Conservation (phyloP, 2,113 vertebrate genomes). For the Anoplopoma fimbria region DNA sequence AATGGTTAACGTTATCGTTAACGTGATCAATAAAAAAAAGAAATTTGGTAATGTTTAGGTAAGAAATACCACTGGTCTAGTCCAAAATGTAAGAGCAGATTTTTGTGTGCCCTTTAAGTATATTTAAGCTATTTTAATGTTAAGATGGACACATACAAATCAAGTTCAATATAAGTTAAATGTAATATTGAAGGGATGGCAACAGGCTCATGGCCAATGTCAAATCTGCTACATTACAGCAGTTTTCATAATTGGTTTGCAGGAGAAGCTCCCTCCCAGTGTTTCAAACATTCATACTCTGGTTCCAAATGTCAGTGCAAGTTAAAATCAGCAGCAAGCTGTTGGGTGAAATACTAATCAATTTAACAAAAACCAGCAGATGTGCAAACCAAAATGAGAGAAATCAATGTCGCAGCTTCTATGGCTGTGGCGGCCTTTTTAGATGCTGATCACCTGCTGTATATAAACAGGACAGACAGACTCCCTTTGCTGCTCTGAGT, state of each 20-base stretch:
- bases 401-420: not conserved
- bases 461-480: not conserved
- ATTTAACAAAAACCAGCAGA: conserved; percentile 3
- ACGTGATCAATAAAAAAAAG: no score
- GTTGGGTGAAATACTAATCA: not conserved
- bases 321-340: not conserved
- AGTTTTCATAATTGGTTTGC: conserved; percentile 20
- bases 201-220: conserved; percentile 10
- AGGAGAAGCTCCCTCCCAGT: not conserved
- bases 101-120: no score
- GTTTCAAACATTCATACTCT: conserved; percentile 18
- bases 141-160: not conserved
- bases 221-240: conserved; percentile 23
- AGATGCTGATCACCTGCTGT: conserved; percentile 1
- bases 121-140: no score
- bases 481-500: not conserved
- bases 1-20: no score
- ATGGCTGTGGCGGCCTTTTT: not conserved
- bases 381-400: conserved; percentile 9
- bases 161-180: not conserved
- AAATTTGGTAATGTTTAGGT: no score
- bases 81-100: no score
- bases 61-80: no score
- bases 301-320: not conserved
- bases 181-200: not conserved